Percentiles rank a stretch among this genome's conserved stretches.
phyloP scores from a whole-genome alignment of 2,797 vertebrate species.

The Poecilia wingei region DNA sequence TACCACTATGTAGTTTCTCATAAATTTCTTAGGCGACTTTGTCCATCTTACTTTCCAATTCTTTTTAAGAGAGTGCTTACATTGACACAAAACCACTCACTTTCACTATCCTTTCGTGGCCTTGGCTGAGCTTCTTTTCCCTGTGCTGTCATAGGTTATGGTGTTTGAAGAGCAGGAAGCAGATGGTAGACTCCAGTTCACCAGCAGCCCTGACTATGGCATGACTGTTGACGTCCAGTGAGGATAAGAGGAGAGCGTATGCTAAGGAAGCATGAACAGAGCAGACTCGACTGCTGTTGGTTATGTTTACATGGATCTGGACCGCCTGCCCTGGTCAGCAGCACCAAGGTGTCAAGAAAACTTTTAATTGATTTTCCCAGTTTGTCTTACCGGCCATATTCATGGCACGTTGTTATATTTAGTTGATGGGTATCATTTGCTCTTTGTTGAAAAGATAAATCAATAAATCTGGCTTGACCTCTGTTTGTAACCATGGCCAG shows the following conservation, averaged over 20 bases:
- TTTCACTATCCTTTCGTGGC: constrained; percentile 22
- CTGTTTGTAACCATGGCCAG: constrained; percentile 10
- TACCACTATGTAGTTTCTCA: background rate
- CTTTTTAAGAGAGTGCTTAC: background rate
- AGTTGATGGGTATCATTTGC: background rate
- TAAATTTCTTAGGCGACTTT: background rate
- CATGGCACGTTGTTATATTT: constrained; percentile 5
- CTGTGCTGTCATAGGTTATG: constrained; percentile 75
- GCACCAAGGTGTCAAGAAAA: constrained; percentile 3
- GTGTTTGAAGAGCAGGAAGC: constrained; percentile 87
- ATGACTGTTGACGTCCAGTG: constrained; percentile 83
- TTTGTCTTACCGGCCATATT: constrained; percentile 16
- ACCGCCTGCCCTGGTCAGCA: background rate
- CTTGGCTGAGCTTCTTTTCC: constrained; percentile 19
- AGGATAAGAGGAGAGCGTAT: constrained; percentile 16
- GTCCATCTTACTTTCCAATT: background rate
- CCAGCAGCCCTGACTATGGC: constrained; percentile 81
- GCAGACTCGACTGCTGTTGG: background rate
- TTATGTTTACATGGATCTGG: background rate
- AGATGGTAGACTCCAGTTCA: constrained; percentile 83
- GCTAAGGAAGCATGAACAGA: constrained; percentile 9
- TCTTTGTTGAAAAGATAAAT: constrained; percentile 4
- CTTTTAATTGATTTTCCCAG: constrained; percentile 6
- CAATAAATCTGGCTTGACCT: constrained; percentile 41
- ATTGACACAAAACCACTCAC: constrained; percentile 28